Base-by-base conservation (phyloP, 1,140 invertebrate genomes). In the Kradibia gibbosae region DNA sequence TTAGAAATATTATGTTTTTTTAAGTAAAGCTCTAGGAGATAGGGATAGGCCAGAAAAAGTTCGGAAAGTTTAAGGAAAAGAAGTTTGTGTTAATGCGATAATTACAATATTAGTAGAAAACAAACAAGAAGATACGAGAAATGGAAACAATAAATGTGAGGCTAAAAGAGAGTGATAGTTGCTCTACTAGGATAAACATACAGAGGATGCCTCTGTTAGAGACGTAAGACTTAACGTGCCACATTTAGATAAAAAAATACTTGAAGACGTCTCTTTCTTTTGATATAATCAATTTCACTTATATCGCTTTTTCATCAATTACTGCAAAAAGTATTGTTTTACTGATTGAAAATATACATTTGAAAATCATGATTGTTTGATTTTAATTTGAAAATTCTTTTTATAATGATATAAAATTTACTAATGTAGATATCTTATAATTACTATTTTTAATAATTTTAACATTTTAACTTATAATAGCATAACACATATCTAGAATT, bases 181-280 rank as follows among this genome's bases (percentile, higher is more conserved):
- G 39, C 36, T 82, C 81, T 74, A 84, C 78, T 25, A 65, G 77
- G 72, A 77, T 74, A 31, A 73, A 74, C 45, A 81, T 76, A 74
- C 13, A 53, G 28, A 81, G 73, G 62, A 81, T 71, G 80, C 73
- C 72, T 75, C 67, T 76, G 77, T 62, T 65, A 72, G 83, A 74
- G 78, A 80, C 53, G 22, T n/a, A n/a, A n/a, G n/a, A n/a, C n/a
- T 28, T 82, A 79, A 85, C 88, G 85, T 89, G 88, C 88, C 73
- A 87, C 84, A 86, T 82, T 50, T 83, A 86, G 20, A 72, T 13
- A 48, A 55, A 55, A 48, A 53, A 55, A 34, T 22, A 36, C 22
- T 15, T 31, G 17, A 55, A 7, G 17, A 31, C 20, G 31, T 75
- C 20, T 28, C 39, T 75, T 45, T 48, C 28, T 83, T 74, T 31